Evolutionary conservation across 2,113 vertebrate species (phyloP).

Genomic region (Bubo scandiacus): DNA sequence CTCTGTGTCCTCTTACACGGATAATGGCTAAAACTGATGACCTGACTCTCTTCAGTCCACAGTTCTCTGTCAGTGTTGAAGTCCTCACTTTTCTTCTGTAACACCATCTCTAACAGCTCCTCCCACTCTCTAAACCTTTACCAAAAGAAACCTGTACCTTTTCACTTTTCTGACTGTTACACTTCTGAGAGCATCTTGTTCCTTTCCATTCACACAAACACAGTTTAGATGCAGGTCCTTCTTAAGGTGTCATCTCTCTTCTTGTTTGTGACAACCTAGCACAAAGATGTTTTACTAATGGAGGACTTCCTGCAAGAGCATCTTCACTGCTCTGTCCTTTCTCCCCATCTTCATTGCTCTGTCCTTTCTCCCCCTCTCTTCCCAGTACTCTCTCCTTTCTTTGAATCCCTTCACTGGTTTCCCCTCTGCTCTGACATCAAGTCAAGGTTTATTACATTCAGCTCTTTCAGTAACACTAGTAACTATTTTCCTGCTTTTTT

Average conservation of each 20-base stretch:
- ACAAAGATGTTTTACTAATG: not conserved
- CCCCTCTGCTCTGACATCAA: not conserved
- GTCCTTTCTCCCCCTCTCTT: not conserved
- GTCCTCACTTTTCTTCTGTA: not conserved
- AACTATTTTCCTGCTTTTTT: not conserved
- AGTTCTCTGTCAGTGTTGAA: not conserved
- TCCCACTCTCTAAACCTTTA: not conserved
- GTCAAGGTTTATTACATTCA: not conserved
- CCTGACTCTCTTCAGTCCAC: not conserved
- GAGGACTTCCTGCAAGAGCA: not conserved
- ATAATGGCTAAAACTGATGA: not conserved
- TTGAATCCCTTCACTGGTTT: not conserved
- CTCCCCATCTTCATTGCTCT: not conserved
- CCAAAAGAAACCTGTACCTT: not conserved
- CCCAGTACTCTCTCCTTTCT: not conserved
- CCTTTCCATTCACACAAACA: not conserved
- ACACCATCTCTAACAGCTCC: not conserved
- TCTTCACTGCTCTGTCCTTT: too few relatives aligned
- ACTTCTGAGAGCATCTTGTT: not conserved
- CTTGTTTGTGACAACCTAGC: not conserved
- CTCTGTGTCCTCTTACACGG: not conserved
- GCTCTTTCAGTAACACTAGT: not conserved
- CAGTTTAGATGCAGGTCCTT: not conserved
- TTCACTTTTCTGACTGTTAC: not conserved
- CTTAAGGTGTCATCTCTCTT: not conserved